Base-by-base conservation (phyloP, 1,140 invertebrate genomes). In the Drosophila kikkawai region DNA sequence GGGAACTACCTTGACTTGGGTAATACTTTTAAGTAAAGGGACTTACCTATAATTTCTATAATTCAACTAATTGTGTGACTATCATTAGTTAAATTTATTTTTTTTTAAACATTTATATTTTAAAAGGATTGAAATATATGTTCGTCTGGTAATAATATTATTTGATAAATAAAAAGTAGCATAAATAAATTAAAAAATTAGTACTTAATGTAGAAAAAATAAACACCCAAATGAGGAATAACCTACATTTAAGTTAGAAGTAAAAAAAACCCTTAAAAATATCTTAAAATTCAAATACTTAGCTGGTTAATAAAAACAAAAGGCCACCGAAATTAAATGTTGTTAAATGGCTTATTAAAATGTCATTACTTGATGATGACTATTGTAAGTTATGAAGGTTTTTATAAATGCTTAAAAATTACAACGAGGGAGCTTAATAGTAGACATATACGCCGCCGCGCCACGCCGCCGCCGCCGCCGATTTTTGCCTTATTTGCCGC, bases 321-420 rank as follows among this genome's bases (percentile, higher is more conserved):
- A 55, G 51, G 51, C 17, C 32, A 15, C 12, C 32, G 12, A 55
- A 55, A 37, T 55, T 8, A 36, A 53, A 36, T 55, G 34, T 15
- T 22, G 7, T 22, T 36, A 36, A 55, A 7, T 7, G 12, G 32
- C 32, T 37, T 55, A 55, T 55, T 55, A 55, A 55, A 55, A 55
- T 55, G 51, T 22, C 51, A 55, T 55, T 55, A 37, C 34, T 13
- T 19, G 13, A 55, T 37, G 34, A 55, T 22, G 17, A 55, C 51
- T 55, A 3, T 55, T 15, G 11, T 55, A 37, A 55, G 17, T 15
- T 2, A 55, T 36, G 34, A 37, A 37, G 51, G 51, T 55, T 55
- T 53, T 55, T 19, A 15, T 34, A 34, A 12, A 8, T 55, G 37
- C 17, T 53, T 53, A 19, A 0, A 13, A 17, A 1, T 36, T 53